Conservation (phyloP, 2,113 vertebrate species). For the Ptychochromis oligacanthus region DNA sequence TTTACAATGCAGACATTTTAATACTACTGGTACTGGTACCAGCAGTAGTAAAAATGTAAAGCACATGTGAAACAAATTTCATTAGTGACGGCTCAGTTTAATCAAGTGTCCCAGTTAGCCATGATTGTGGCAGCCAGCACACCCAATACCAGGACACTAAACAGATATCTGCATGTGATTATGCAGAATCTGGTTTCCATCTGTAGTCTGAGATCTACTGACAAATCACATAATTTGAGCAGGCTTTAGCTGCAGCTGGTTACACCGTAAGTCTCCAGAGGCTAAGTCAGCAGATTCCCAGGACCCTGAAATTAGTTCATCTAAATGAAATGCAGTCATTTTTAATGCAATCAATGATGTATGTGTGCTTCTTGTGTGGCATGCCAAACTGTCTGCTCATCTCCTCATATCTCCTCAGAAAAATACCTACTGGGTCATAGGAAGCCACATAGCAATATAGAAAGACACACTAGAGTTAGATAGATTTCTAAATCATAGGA, state of each 20-base stretch:
- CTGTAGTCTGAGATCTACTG: neutral
- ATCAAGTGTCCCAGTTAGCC: neutral
- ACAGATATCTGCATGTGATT: neutral
- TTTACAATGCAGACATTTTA: neutral
- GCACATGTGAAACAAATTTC: neutral
- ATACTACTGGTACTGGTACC: neutral
- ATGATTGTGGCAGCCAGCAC: neutral
- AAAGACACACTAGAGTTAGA: too few species aligned
- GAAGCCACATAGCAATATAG: neutral
- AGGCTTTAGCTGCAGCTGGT: neutral
- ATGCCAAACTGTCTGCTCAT: neutral
- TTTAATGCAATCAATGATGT: neutral
- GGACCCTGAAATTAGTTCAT: neutral
- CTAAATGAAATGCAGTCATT: neutral
- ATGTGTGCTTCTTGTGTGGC: neutral
- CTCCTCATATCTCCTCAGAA: neutral
- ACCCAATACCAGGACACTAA: neutral
- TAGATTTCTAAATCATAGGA: too few species aligned
- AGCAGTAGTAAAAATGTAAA: too few species aligned
- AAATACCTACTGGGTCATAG: neutral
- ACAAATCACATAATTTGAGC: neutral
- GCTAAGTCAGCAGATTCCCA: neutral
- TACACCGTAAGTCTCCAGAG: neutral
- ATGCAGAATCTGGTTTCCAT: neutral
- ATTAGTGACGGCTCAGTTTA: neutral